These are phyloP conservation scores for Microcebus jonahi DNA, from an alignment of 2,113 vertebrate genomes.

Conservation along the genomic window DNA sequence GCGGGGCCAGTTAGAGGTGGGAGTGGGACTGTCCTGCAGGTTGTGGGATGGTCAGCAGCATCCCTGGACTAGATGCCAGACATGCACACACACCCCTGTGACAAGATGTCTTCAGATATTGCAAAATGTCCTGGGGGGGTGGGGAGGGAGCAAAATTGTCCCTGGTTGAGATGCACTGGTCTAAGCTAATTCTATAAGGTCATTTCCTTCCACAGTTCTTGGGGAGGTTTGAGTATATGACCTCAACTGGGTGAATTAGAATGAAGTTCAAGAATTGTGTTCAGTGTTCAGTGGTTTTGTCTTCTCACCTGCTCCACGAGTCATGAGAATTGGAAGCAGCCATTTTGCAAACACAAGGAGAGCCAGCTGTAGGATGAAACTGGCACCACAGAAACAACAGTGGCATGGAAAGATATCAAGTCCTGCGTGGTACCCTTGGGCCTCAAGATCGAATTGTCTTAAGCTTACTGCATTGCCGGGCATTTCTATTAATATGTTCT, in stretches of 20 bases:
- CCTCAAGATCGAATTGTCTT: not conserved
- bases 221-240: not conserved
- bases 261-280: not conserved
- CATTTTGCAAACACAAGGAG: not conserved
- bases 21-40: not conserved
- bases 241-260: not conserved
- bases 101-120: constrained; percentile 25
- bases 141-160: not conserved
- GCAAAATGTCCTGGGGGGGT: not conserved
- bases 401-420: not conserved
- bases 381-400: not conserved
- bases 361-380: not conserved
- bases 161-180: not conserved
- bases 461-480: not conserved
- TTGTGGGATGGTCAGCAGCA: not conserved
- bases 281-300: not conserved
- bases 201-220: not conserved
- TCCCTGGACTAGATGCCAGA: not conserved
- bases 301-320: not conserved
- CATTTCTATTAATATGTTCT: not conserved
- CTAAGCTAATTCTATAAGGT: not conserved
- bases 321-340: not conserved
- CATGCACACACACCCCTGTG: not conserved
- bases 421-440: not conserved
- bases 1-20: not conserved